phyloP scores from a whole-genome alignment of 2,888 invertebrate genomes.

The Digitonthophagus gazella region DNA sequence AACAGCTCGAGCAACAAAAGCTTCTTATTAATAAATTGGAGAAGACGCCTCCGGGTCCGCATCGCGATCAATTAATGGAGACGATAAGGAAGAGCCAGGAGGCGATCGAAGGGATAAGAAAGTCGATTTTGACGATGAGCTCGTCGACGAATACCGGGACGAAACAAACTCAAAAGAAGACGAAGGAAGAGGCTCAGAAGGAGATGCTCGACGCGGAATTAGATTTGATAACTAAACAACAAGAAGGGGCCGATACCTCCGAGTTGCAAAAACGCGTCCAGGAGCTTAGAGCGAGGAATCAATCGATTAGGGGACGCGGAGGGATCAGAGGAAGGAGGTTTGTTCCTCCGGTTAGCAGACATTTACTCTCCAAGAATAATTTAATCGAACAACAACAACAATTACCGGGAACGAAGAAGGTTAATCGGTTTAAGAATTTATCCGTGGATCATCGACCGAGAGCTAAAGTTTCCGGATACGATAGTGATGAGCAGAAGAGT shows the following conservation, averaged over 20 bases:
- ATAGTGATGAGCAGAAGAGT: slow-evolving; percentile 76
- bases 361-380: slow-evolving; percentile 48
- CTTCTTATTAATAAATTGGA: slow-evolving; percentile 79
- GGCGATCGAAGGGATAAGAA: slow-evolving; percentile 75
- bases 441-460: slow-evolving; percentile 82
- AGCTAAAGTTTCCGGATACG: slow-evolving; percentile 83
- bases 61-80: slow-evolving; percentile 71
- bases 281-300: slow-evolving; percentile 62
- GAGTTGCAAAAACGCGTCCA: slow-evolving; percentile 75
- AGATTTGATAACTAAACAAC: slow-evolving; percentile 86
- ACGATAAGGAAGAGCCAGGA: slow-evolving; percentile 82
- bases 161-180: slow-evolving; percentile 54
- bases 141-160: slow-evolving; percentile 30
- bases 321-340: slow-evolving; percentile 42
- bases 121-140: slow-evolving; percentile 57
- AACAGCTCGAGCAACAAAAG: slow-evolving; percentile 86
- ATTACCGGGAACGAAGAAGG: slow-evolving; percentile 50
- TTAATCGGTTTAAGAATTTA: slow-evolving; percentile 50
- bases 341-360: slow-evolving; percentile 40
- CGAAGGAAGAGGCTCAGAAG: slow-evolving; percentile 79
- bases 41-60: slow-evolving; percentile 69
- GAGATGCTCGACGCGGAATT: slow-evolving; percentile 89
- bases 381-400: slow-evolving; percentile 39
- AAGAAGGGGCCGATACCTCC: slow-evolving; percentile 82
- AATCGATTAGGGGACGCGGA: slow-evolving; percentile 43